Base-by-base conservation (phyloP, 2,113 vertebrate species). In the Tylochromis polylepis region DNA sequence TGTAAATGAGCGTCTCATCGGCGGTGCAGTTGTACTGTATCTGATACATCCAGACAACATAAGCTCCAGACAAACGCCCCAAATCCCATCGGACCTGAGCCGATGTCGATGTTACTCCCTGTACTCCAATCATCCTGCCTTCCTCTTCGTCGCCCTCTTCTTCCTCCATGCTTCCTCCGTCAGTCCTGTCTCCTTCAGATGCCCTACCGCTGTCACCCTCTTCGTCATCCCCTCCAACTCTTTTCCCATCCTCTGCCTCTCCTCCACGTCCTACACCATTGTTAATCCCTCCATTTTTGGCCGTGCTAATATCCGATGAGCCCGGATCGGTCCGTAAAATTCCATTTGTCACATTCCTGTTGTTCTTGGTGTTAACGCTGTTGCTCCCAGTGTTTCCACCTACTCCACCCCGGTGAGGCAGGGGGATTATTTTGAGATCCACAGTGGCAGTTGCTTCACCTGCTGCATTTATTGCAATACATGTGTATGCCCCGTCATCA, bases 391-490 rank as follows among this genome's bases (percentile, higher is more conserved):
- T 36, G 83, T 92, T 89, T 62, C 93, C 95, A 1, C 97, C 96
- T 59, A 94, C 89, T 27, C 98, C 97, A 14, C 97, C 97, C 0
- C 97, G 90, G 14, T 98, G 98, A 41, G 97, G 98, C 88, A 98
- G 90, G 24, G 97, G 97, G 88, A 98, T 97, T 88, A 98, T 97
- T 92, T 97, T 97, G 12, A 98, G 93, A 86, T 98, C 97, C 43
- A 98, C 97, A 0, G 92, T 94, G 41, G 98, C 97, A 0, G 97
- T 98, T 11, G 98, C 97, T 92, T 98, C 97, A 0, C 98, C 97
- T 0, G 98, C 98, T 1, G 98, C 97, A 46, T 98, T 98, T 90
- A 98, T 98, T 16, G 98, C 97, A 4, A 98, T 98, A 87, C 98
- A 98, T 0, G 97, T 98, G 83, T 98, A 98, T n/a, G 92, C 87